These are phyloP conservation scores for Heterohyrax brucei DNA, from an alignment of 2,797 vertebrate genomes.

Conservation along the genomic window DNA sequence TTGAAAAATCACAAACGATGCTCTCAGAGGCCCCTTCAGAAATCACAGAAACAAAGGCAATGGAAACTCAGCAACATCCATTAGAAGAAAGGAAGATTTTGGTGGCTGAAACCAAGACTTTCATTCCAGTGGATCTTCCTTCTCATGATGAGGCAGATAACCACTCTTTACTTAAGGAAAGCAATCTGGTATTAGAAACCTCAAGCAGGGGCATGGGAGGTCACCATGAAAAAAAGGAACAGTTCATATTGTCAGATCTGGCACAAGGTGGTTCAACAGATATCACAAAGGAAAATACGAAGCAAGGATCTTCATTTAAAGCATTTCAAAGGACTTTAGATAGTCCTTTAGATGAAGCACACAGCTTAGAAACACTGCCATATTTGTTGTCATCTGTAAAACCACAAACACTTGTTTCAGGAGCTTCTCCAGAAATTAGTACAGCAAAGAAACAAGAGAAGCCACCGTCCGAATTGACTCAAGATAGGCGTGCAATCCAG, in stretches of 20 bases:
- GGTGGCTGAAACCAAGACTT: conserved; percentile 56
- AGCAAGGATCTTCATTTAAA: conserved; percentile 55
- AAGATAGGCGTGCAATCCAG: conserved; percentile 66
- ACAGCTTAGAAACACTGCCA: conserved; percentile 64
- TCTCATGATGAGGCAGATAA: not conserved
- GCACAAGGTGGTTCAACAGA: not conserved
- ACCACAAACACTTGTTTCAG: conserved; percentile 62
- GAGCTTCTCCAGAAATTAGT: conserved; percentile 61
- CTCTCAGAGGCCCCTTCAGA: conserved; percentile 51
- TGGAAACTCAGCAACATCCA: conserved; percentile 24
- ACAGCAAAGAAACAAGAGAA: conserved; percentile 58
- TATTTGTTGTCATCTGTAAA: conserved; percentile 77
- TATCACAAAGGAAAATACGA: conserved; percentile 48
- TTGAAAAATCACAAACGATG: conserved; percentile 66
- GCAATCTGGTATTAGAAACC: conserved; percentile 57
- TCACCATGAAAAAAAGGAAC: conserved; percentile 50
- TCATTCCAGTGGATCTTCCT: conserved; percentile 28
- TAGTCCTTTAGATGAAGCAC: conserved; percentile 61
- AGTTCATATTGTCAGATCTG: not conserved
- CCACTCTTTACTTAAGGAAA: conserved; percentile 17
- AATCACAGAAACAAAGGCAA: conserved; percentile 50
- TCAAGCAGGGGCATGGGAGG: not conserved
- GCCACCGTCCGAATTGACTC: conserved; percentile 49
- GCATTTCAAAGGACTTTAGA: not conserved
- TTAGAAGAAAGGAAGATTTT: conserved; percentile 62